Evolutionary conservation across 2,888 invertebrate species (phyloP).

Genomic region (Oxyscelio sp.): DNA sequence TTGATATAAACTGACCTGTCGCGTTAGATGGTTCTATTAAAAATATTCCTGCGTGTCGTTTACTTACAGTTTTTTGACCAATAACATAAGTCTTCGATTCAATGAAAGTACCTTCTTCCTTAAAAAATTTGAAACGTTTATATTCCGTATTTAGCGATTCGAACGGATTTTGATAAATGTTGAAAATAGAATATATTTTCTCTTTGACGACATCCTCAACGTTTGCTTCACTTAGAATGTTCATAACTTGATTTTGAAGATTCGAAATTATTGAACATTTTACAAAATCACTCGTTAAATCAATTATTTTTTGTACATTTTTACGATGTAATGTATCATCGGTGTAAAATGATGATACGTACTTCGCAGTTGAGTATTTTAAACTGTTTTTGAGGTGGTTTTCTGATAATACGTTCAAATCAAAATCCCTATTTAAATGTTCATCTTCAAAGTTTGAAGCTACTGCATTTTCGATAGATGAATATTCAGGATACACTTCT

Average conservation of each 20-base stretch:
- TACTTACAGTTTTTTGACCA: slow-evolving; percentile 7
- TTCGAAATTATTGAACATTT: slow-evolving; percentile 5
- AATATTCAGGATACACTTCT: background rate
- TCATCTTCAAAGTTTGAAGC: background rate
- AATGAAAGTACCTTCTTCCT: slow-evolving; percentile 11
- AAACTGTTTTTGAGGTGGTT: background rate
- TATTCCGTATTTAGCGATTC: background rate
- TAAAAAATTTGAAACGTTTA: background rate
- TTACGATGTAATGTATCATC: slow-evolving; percentile 16
- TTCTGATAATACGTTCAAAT: background rate
- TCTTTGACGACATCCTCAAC: background rate
- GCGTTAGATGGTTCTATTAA: slow-evolving; percentile 17
- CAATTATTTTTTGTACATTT: slow-evolving; percentile 12
- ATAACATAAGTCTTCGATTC: slow-evolving; percentile 3
- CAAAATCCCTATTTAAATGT: background rate
- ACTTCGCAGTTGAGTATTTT: background rate
- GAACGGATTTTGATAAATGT: slow-evolving; percentile 12
- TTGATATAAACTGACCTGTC: slow-evolving; percentile 46
- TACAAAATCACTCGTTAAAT: slow-evolving; percentile 6
- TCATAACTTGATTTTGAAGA: slow-evolving; percentile 7
- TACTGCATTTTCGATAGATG: background rate
- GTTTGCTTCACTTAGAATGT: background rate
- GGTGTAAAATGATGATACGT: background rate
- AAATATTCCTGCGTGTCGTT: background rate
- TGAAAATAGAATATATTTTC: background rate